These are phyloP conservation scores for Oenanthe melanoleuca DNA, from an alignment of 2,113 vertebrate genomes.

Conservation along the genomic window DNA sequence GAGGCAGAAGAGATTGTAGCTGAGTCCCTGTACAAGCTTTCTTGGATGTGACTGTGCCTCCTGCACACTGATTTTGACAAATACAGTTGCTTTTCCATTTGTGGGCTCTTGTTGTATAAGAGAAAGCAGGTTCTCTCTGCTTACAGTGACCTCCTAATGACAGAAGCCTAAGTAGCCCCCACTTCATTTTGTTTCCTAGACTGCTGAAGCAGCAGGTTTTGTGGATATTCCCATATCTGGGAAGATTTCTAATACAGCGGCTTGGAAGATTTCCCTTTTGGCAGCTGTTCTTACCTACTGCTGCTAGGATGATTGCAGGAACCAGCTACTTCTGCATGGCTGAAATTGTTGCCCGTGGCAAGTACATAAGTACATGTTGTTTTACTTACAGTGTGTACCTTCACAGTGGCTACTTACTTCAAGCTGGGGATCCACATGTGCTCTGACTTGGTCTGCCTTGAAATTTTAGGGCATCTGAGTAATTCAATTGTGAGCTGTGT, in stretches of 20 bases:
- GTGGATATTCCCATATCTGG: neutral
- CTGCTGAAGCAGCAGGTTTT: neutral
- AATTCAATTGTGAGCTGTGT: neutral
- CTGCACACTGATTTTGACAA: neutral
- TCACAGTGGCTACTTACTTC: neutral
- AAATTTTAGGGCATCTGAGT: neutral
- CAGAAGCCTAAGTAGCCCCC: neutral
- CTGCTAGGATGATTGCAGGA: slow-evolving; percentile 41
- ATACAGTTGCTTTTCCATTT: neutral
- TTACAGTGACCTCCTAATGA: neutral
- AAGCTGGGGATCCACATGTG: neutral
- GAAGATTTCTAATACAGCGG: neutral
- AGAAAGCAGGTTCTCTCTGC: neutral
- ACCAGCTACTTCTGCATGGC: neutral
- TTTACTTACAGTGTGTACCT: neutral
- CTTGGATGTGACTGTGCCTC: neutral
- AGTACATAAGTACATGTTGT: slow-evolving; percentile 1
- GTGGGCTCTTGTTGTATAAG: neutral
- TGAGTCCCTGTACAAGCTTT: neutral
- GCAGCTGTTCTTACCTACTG: slow-evolving; percentile 42
- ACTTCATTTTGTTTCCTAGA: neutral
- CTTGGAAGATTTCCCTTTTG: neutral
- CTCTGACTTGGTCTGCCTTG: neutral
- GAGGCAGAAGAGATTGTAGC: neutral
- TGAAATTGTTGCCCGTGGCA: slow-evolving; percentile 23